phyloP scores from a whole-genome alignment of 1,140 invertebrate species.

The Achatina immaculata region DNA sequence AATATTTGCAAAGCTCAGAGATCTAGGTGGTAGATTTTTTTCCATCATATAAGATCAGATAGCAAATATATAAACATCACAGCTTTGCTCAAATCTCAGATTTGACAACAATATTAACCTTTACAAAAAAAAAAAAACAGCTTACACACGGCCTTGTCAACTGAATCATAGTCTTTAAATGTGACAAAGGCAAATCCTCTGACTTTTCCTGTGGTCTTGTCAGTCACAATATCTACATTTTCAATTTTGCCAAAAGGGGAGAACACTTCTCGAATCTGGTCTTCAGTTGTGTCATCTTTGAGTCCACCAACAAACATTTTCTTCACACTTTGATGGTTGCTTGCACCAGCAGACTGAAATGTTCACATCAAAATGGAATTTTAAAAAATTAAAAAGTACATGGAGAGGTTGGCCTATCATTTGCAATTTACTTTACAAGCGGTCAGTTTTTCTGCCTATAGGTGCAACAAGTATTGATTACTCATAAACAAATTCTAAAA shows the following conservation, averaged over 20 bases:
- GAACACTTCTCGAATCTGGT: conserved; percentile 44
- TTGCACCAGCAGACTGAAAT: conserved; percentile 39
- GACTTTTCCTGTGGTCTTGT: conserved; percentile 46
- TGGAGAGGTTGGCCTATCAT: too few species aligned
- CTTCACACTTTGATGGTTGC: conserved; percentile 68
- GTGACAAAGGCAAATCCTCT: conserved; percentile 67
- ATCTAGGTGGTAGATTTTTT: conserved; percentile 30
- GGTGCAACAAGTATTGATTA: too few species aligned
- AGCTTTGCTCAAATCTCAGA: conserved; percentile 6
- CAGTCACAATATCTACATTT: conserved; percentile 43
- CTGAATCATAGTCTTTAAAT: conserved; percentile 65
- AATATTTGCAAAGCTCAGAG: conserved; percentile 29
- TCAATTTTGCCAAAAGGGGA: conserved; percentile 41
- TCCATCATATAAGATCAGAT: conserved; percentile 11
- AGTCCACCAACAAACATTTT: conserved; percentile 90
- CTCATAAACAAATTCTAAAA: too few species aligned
- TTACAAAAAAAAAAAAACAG: conserved; percentile 38
- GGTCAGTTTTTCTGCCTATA: too few species aligned
- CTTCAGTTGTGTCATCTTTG: conserved; percentile 54
- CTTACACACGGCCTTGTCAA: conserved; percentile 62
- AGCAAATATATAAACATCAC: conserved; percentile 16
- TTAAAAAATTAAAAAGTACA: too few species aligned
- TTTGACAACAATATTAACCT: neutral
- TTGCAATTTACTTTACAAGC: too few species aligned
- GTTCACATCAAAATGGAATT: too few species aligned